These are phyloP conservation scores for Carassius gibelio DNA, from an alignment of 2,113 vertebrate species.

Conservation along the genomic window DNA sequence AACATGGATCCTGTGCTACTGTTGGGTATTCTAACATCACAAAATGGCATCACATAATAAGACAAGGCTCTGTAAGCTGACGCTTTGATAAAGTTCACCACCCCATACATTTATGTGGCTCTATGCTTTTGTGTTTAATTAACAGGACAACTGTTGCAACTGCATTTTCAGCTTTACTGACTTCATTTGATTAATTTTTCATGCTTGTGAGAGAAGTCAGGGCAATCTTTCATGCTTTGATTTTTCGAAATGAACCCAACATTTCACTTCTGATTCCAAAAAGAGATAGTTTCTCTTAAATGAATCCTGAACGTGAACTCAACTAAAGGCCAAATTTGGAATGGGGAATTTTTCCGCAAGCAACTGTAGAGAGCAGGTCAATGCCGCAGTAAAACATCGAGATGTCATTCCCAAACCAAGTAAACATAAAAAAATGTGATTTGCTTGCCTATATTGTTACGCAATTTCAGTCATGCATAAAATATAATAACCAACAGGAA, in stretches of 20 bases:
- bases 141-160: no score
- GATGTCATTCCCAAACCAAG: background rate
- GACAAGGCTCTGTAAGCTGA: background rate
- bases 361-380: background rate
- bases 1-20: background rate
- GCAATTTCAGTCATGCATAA: background rate
- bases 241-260: slow-evolving; percentile 30
- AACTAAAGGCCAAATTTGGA: background rate
- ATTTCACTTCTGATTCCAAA: background rate
- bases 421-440: background rate
- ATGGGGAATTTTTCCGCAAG: no score
- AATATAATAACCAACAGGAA: background rate
- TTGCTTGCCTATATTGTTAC: background rate
- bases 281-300: background rate
- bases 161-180: slow-evolving; percentile 19
- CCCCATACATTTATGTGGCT: background rate
- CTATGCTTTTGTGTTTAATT: no score
- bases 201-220: slow-evolving; percentile 38
- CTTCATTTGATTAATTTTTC: slow-evolving; percentile 23
- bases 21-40: slow-evolving; percentile 14
- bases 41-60: background rate
- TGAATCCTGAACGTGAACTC: background rate
- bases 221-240: slow-evolving; percentile 9
- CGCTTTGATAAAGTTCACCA: background rate
- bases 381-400: background rate